Conservation (phyloP, 2,797 vertebrate species). For the Dicrostonyx torquatus region DNA sequence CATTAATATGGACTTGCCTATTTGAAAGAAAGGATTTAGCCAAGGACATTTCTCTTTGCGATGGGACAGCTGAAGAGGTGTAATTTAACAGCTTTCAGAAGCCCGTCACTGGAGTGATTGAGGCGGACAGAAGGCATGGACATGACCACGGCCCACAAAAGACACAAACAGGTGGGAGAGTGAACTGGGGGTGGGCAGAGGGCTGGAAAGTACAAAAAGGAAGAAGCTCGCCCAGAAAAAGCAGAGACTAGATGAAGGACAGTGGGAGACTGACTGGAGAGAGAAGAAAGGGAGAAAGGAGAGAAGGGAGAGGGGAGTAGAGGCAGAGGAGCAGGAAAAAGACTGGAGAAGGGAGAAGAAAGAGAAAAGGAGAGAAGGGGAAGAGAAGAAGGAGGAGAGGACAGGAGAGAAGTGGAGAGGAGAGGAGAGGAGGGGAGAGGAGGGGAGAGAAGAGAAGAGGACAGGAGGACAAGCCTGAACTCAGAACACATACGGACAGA, state of each 20-base stretch:
- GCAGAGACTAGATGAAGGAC: conserved; percentile 32
- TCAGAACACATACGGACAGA: background rate
- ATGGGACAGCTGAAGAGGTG: conserved; percentile 95
- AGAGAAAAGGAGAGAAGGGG: too few species aligned
- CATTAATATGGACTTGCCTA: conserved; percentile 50
- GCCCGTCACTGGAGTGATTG: conserved; percentile 95
- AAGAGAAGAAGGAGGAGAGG: background rate
- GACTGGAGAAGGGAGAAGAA: too few species aligned
- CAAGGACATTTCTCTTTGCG: conserved; percentile 78
- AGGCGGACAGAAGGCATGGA: conserved; percentile 95
- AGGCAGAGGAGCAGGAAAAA: background rate
- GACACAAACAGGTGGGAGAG: conserved; percentile 96
- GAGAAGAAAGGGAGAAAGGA: background rate
- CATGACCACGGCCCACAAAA: conserved; percentile 92
- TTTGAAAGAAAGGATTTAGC: conserved; percentile 65
- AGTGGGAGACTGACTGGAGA: background rate
- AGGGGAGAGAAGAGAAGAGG: background rate
- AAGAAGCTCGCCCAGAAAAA: conserved; percentile 48
- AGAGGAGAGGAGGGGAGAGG: background rate
- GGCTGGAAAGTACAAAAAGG: conserved; percentile 83
- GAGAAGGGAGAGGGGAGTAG: rapidly evolving
- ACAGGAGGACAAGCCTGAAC: too few species aligned
- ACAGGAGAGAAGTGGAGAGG: rapidly evolving
- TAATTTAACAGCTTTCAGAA: conserved; percentile 92
- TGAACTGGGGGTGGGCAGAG: conserved; percentile 87